Evolutionary conservation across 2,113 vertebrate species (phyloP), one percentile per base, ranked within the genome.

Genomic region (Cariama cristata): DNA sequence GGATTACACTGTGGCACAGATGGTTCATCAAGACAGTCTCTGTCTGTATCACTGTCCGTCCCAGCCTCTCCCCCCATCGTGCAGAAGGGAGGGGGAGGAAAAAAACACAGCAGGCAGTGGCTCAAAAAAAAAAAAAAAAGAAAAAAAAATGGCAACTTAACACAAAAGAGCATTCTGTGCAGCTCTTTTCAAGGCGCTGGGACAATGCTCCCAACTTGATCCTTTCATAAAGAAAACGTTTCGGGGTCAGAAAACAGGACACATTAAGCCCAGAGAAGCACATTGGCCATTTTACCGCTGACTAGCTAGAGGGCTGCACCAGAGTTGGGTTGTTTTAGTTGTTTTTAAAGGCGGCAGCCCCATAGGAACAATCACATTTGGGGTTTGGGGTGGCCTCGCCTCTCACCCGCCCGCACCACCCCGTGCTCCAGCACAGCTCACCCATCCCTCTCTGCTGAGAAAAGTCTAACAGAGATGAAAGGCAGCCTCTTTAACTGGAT

Each of bases 91-190:
- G 73, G 79, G 97, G 97, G 97, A 96, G 87, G 96, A 88, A 96
- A 97, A 97, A 97, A 98, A 97, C 98, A 96, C 98, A 98, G 98
- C 98, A 98, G 98, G 99, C 98, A 99, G 98, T 98, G 98, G 98
- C 98, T 98, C 93, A 66, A 98, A 98, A 98, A 98, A 98, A 98
- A 97, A 93, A 97, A 97, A 96, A 40, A 45, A 23, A 96, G 40
- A 32, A 47, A 97, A 97, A 90, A 90, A 93, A 91, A 96, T 97
- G 79, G 95, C 96, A 97, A 98, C 98, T 97, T 96, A 98, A 98
- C 98, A 99, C 99, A 99, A 99, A 99, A 99, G 99, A 98, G 98
- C 98, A 98, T 99, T 99, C 98, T 99, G 98, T 98, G 98, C 98
- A 98, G 98, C 98, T 99, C 99, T 99, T 99, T 99, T 99, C 99